Evolutionary conservation across 1,140 invertebrate species (phyloP), one percentile per base, ranked within the genome.

Genomic region (Drosophila kurseongensis): DNA sequence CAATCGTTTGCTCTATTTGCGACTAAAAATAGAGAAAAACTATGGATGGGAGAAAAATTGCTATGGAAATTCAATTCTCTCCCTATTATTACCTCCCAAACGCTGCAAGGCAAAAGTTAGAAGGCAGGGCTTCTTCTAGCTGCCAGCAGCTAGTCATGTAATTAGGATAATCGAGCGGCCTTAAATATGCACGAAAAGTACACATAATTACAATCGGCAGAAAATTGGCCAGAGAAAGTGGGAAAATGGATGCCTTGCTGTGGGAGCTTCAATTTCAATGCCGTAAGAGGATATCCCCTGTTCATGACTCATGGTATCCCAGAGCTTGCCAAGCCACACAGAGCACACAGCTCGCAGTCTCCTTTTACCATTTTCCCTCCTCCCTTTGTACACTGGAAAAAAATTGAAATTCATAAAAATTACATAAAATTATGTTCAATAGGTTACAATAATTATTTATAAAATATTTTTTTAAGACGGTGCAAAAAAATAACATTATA

Each of bases 151-250:
- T 13, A 44, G 47, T 47, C 81, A 57, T 61, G 65, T 86, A 78
- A 82, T 88, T 82, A 78, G 57, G 68, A 75, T 69, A 86, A 88
- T 82, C 36, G 65, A 52, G 69, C 65, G 50, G 52, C 62, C 42
- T 85, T 66, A 80, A 84, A 80, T 84, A 88, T 88, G 69, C 82
- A 81, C 10, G 29, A 67, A 79, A 50, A 56, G 48, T 66, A 62
- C 71, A 71, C 59, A 82, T 76, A 69, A 75, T 75, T 75, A 61
- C 63, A 77, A 66, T 74, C 41, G 63, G 41, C 45, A 71, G 63
- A 16, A 75, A 81, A 86, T 88, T 86, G 82, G 74, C 52, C 55
- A 51, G 50, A n/a, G 59, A n/a, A 29, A 45, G 47, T 7, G 16
- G 45, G 27, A 32, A 71, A 45, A 50, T 41, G 42, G 29, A 36